These are phyloP conservation scores for Syritta pipiens DNA, from an alignment of 2,888 invertebrate genomes.

Conservation along the genomic window DNA sequence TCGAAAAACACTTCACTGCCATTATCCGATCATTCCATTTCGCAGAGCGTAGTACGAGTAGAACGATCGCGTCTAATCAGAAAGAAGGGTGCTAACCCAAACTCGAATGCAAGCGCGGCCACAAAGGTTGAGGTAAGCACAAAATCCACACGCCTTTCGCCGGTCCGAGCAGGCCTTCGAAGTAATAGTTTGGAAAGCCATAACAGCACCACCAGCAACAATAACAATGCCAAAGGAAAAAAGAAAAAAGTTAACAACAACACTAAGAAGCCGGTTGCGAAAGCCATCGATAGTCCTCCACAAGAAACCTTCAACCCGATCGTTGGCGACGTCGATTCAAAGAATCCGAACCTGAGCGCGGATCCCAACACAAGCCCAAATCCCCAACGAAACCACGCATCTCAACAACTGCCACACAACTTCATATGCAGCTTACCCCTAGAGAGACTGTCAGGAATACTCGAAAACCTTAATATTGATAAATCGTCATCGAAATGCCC, in stretches of 20 bases:
- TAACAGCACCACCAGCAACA: constrained; percentile 64
- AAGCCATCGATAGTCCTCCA: constrained; percentile 33
- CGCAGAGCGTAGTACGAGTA: constrained; percentile 50
- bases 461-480: constrained; percentile 74
- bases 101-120: too few species aligned
- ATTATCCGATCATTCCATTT: constrained; percentile 64
- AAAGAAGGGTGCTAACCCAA: constrained; percentile 33
- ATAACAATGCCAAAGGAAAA: constrained; percentile 65
- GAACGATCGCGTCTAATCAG: constrained; percentile 58
- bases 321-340: constrained; percentile 17
- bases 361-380: too few species aligned
- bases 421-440: constrained; percentile 78
- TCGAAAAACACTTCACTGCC: constrained; percentile 57
- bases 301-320: constrained; percentile 26
- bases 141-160: constrained; percentile 46
- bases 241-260: constrained; percentile 49
- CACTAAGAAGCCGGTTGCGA: constrained; percentile 22
- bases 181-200: constrained; percentile 70
- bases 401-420: constrained; percentile 61
- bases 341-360: constrained; percentile 25
- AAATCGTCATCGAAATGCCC: constrained; percentile 30
- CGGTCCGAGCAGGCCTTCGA: constrained; percentile 64
- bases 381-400: too few species aligned
- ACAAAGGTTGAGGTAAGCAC: constrained; percentile 26
- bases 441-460: constrained; percentile 75